phyloP scores from a whole-genome alignment of 1,140 invertebrate genomes.

The Sminthurinus signatus region DNA sequence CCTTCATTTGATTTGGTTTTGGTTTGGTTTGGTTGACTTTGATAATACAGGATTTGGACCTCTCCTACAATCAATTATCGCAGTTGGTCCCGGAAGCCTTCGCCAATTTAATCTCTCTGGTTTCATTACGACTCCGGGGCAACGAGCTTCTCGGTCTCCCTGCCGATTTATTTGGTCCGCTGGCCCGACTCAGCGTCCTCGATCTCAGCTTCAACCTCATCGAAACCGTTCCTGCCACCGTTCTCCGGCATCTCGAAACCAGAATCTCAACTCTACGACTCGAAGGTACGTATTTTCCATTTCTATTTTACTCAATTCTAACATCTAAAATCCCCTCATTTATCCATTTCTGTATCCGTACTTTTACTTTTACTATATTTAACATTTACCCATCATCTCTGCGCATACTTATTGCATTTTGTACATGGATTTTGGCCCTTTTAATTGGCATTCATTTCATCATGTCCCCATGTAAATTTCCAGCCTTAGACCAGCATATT shows the following conservation, averaged over 20 bases:
- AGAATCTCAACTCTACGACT: conserved; percentile 67
- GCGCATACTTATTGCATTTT: no score
- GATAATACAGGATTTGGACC: conserved; percentile 64
- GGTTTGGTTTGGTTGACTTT: conserved; percentile 20
- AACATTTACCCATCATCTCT: no score
- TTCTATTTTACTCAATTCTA: no score
- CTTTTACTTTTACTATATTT: no score
- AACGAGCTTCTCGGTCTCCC: conserved; percentile 75
- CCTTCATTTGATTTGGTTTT: no score
- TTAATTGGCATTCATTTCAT: no score
- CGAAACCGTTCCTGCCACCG: conserved; percentile 67
- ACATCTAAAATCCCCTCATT: no score
- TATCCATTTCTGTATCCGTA: no score
- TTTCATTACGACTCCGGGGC: conserved; percentile 68
- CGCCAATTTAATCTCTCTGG: conserved; percentile 62
- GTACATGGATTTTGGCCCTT: no score
- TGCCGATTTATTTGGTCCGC: conserved; percentile 66
- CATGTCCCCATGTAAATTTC: no score
- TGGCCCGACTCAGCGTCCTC: conserved; percentile 69
- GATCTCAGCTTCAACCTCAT: conserved; percentile 80
- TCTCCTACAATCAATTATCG: conserved; percentile 75
- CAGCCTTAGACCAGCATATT: no score
- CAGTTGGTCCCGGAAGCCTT: conserved; percentile 68
- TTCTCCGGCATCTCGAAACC: conserved; percentile 68
- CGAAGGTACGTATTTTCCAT: conserved; percentile 55